Percentiles rank a stretch among this genome's conserved stretches.
Conservation (phyloP, 2,888 invertebrate genomes). For the Philopedon plagiatum region DNA sequence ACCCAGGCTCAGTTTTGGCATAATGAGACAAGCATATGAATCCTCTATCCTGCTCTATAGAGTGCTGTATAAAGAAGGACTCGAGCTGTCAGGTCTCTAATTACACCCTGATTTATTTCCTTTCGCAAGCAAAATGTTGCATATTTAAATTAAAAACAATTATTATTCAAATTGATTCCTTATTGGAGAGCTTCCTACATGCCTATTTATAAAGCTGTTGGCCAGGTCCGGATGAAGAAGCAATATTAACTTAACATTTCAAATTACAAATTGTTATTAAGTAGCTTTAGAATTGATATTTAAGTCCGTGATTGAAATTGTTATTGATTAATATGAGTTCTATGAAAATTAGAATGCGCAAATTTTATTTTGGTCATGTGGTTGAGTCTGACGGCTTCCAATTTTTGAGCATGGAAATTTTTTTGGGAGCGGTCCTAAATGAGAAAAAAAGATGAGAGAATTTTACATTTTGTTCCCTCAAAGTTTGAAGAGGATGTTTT, state of each 20-base stretch:
- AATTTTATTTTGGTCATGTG: no score
- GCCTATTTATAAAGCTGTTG: conserved; percentile 44
- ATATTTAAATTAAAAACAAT: conserved; percentile 53
- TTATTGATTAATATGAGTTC: not conserved
- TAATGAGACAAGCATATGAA: conserved; percentile 68
- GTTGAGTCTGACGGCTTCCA: no score
- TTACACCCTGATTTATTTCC: conserved; percentile 61
- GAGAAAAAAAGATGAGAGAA: no score
- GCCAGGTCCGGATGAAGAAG: conserved; percentile 27
- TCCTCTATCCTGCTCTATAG: conserved; percentile 62
- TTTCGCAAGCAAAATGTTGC: conserved; percentile 49
- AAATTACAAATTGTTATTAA: not conserved
- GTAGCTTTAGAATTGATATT: not conserved
- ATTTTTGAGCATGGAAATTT: no score
- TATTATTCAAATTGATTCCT: conserved; percentile 52
- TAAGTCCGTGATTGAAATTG: not conserved
- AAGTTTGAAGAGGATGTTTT: no score
- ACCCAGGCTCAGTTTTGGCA: conserved; percentile 59
- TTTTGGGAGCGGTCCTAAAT: no score
- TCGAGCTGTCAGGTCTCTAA: conserved; percentile 61
- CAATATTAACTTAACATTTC: not conserved
- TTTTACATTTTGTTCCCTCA: no score
- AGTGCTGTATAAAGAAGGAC: conserved; percentile 63
- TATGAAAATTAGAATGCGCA: not conserved
- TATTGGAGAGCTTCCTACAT: conserved; percentile 49